phyloP scores from a whole-genome alignment of 1,140 invertebrate species.

The Hycleus cichorii region DNA sequence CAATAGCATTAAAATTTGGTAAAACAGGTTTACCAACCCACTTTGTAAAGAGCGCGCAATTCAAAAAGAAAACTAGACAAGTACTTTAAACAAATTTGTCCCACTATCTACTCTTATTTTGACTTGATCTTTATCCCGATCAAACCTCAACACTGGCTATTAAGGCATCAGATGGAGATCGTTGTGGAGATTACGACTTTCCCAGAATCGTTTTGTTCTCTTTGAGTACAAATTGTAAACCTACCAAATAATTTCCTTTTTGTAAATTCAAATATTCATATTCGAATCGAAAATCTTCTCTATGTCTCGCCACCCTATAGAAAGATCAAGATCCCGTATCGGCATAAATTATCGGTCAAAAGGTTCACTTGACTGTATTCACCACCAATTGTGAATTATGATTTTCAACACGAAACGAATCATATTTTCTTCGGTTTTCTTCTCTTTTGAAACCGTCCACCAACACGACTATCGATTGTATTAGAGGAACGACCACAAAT shows the following conservation, averaged over 20 bases:
- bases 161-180: too few relatives aligned
- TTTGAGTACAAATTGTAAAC: too few relatives aligned
- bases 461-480: conserved; percentile 8
- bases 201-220: too few relatives aligned
- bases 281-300: not conserved
- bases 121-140: too few relatives aligned
- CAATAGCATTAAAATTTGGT: too few relatives aligned
- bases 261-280: conserved; percentile 1
- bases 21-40: too few relatives aligned
- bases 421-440: conserved; percentile 37
- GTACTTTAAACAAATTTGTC: too few relatives aligned
- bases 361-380: conserved; percentile 33
- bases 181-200: too few relatives aligned
- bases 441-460: not conserved
- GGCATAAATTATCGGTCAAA: conserved; percentile 40
- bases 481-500: conserved; percentile 25
- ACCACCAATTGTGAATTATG: conserved; percentile 37
- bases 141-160: too few relatives aligned
- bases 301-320: not conserved
- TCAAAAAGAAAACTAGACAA: too few relatives aligned
- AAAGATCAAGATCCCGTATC: conserved; percentile 12
- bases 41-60: too few relatives aligned
- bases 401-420: conserved; percentile 37
- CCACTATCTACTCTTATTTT: too few relatives aligned
- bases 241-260: not conserved